phyloP scores from a whole-genome alignment of 2,888 invertebrate genomes.

The Odontocerum albicorne region DNA sequence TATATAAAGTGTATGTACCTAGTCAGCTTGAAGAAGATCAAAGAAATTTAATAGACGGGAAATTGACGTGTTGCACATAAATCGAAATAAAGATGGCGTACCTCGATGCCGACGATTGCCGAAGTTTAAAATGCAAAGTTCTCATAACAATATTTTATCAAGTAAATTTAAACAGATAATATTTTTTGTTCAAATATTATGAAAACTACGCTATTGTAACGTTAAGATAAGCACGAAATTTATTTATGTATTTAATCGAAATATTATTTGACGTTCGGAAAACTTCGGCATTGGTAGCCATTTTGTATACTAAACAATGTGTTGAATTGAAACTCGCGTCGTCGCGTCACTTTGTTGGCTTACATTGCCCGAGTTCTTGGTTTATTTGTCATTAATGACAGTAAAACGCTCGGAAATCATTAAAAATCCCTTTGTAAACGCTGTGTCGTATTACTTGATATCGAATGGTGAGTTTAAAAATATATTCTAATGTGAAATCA shows the following conservation, averaged over 20 bases:
- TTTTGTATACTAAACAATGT: conserved; percentile 12
- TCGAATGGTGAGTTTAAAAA: conserved; percentile 14
- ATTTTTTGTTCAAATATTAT: too few species aligned
- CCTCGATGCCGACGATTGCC: not conserved
- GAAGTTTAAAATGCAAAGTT: not conserved
- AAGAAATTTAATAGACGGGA: not conserved
- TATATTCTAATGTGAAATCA: not conserved
- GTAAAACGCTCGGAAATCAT: conserved; percentile 5
- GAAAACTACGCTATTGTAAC: too few species aligned
- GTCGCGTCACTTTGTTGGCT: conserved; percentile 22
- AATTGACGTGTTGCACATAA: not conserved
- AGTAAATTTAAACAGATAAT: too few species aligned
- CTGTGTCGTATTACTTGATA: not conserved
- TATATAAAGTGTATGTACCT: not conserved
- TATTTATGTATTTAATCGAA: too few species aligned
- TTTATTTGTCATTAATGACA: conserved; percentile 13
- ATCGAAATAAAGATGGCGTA: not conserved
- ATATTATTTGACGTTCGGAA: conserved; percentile 2
- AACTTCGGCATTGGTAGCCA: conserved; percentile 11
- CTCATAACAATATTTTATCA: too few species aligned
- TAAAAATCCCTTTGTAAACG: not conserved
- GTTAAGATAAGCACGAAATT: too few species aligned
- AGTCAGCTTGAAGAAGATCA: not conserved
- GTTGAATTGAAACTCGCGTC: conserved; percentile 13
- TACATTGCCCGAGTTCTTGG: not conserved